phyloP scores from a whole-genome alignment of 2,888 invertebrate genomes.

The Hyalella azteca region DNA sequence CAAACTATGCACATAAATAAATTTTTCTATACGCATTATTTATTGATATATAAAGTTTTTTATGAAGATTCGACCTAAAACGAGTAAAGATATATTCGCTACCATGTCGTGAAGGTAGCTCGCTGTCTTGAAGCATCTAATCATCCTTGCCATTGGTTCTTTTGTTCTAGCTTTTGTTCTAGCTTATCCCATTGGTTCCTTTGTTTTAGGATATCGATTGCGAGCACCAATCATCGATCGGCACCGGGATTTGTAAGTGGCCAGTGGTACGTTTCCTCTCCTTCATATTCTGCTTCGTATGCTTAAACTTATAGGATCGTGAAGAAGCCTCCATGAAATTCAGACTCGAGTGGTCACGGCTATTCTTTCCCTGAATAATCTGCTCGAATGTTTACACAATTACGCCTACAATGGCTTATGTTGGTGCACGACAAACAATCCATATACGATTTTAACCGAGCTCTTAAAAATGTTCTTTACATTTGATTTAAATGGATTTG shows the following conservation, averaged over 20 bases:
- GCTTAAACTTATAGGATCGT: neutral
- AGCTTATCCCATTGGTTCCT: slow-evolving; percentile 54
- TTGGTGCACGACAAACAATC: neutral
- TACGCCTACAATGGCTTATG: neutral
- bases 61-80: no score
- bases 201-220: slow-evolving; percentile 58
- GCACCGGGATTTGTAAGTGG: slow-evolving; percentile 27
- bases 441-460: neutral
- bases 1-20: no score
- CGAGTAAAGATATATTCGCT: no score
- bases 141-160: slow-evolving; percentile 57
- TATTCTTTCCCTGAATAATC: slow-evolving; percentile 2
- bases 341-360: neutral
- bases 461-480: no score
- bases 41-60: no score
- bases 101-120: slow-evolving; percentile 8
- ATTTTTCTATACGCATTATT: no score
- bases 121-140: slow-evolving; percentile 49
- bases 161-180: slow-evolving; percentile 52
- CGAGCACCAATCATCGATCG: slow-evolving; percentile 55
- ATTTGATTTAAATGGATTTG: no score
- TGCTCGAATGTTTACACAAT: slow-evolving; percentile 5
- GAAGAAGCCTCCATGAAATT: slow-evolving; percentile 3
- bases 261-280: slow-evolving; percentile 8
- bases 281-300: neutral